Evolutionary conservation across 2,888 invertebrate genomes (phyloP).

Genomic region (Pseudoips prasinana): DNA sequence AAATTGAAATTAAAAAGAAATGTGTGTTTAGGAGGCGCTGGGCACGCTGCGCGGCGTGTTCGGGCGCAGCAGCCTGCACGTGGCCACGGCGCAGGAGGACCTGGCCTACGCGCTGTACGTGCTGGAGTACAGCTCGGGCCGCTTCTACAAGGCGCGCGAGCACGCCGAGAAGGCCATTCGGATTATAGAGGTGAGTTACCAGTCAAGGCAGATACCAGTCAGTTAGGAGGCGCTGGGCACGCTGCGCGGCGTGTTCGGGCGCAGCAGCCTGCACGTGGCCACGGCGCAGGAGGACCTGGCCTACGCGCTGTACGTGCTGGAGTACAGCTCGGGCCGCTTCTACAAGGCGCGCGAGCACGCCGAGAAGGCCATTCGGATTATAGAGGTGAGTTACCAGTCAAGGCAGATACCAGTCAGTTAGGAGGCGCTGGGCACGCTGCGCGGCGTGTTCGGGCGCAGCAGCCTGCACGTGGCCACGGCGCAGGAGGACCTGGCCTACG

Average conservation of each 20-base stretch:
- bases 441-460: too few species aligned
- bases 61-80: conserved; percentile 88
- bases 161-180: conserved; percentile 92
- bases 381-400: too few species aligned
- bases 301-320: conserved; percentile 95
- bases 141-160: conserved; percentile 90
- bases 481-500: conserved; percentile 96
- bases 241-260: too few species aligned
- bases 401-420: too few species aligned
- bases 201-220: too few species aligned
- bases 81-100: conserved; percentile 92
- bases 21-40: conserved; percentile 84
- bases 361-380: conserved; percentile 85
- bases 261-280: too few species aligned
- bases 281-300: conserved; percentile 95
- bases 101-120: conserved; percentile 96
- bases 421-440: too few species aligned
- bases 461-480: too few species aligned
- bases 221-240: too few species aligned
- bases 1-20: too few species aligned
- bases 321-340: conserved; percentile 95
- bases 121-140: conserved; percentile 94
- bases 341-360: conserved; percentile 91
- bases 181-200: conserved; percentile 89
- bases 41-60: conserved; percentile 88